Evolutionary conservation across 2,888 invertebrate species (phyloP), one percentile per base, ranked within the genome.

Genomic region (Lypha dubia): DNA sequence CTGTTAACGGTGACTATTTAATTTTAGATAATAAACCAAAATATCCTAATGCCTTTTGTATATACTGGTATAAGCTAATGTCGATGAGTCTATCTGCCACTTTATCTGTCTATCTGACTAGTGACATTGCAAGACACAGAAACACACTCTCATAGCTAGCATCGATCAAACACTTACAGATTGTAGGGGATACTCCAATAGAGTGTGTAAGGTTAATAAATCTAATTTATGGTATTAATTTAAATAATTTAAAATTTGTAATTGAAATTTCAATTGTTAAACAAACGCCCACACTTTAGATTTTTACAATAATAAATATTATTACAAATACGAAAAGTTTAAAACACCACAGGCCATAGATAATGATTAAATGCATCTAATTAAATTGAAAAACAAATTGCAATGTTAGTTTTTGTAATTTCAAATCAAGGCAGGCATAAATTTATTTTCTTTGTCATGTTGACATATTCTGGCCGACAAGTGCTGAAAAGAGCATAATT

Each of bases 191-290:
- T 56, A 70, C 71, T 63, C 49, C 53, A 77, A 24, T 68, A 53
- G 71, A 53, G 58, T 71, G 58, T 71, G 51, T 15, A 68, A 68
- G 70, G 71, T 65, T 60, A 71, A 77, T 60, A 71, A 71, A 82
- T 71, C 22, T 76, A 44, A 75, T 75, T 75, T 58, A 35, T 75
- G 77, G 28, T 79, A 76, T 84, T 67, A 84, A 84, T 84, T 77
- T 81, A 70, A 77, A 84, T 84, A 73, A 76, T 60, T 68, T 81
- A 63, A 74, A 74, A 84, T 81, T 81, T 81, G 81, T 67, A 84
- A 80, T 73, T 84, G 62, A 81, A 84, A 84, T 79, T 75, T 77
- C 73, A 84, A 74, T 84, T 82, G 81, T 70, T 70, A 53, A 60
- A 70, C 63, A 70, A 56, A 82, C 81, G 63, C 81, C 81, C 75